Conservation (phyloP, 2,113 vertebrate species). For the Polyodon spathula region DNA sequence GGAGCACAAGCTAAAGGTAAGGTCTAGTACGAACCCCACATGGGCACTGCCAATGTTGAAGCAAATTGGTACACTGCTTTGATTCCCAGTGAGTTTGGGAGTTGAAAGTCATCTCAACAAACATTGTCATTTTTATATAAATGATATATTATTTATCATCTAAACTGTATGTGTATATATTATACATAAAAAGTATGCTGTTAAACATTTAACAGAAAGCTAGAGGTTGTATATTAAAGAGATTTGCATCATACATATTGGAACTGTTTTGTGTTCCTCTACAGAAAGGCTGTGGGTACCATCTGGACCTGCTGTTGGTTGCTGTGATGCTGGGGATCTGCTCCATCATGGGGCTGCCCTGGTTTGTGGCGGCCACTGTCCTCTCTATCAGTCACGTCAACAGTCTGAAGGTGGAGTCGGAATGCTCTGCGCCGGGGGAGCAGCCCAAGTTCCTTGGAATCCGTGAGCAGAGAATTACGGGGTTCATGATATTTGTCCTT, state of each 20-base stretch:
- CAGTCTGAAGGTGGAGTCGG: constrained; percentile 90
- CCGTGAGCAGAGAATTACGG: constrained; percentile 84
- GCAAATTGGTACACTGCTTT: constrained; percentile 19
- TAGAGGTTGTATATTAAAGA: too few species aligned
- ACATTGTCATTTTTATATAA: too few species aligned
- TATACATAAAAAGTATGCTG: too few species aligned
- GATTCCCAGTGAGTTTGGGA: too few species aligned
- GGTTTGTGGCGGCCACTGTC: constrained; percentile 93
- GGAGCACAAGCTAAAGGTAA: constrained; percentile 91
- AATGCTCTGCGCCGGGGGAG: constrained; percentile 87
- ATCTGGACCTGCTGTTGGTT: constrained; percentile 84
- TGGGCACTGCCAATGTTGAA: background rate
- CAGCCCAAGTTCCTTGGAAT: constrained; percentile 92
- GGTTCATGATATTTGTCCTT: constrained; percentile 83
- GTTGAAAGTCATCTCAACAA: too few species aligned
- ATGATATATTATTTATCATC: too few species aligned
- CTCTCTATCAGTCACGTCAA: constrained; percentile 93
- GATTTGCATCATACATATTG: too few species aligned
- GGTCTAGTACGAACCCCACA: background rate
- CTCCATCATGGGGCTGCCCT: constrained; percentile 87
- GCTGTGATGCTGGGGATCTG: constrained; percentile 83
- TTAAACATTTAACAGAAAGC: too few species aligned
- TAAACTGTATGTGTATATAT: too few species aligned
- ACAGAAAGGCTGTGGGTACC: constrained; percentile 94
- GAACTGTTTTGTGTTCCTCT: constrained; percentile 14